Evolutionary conservation across 2,797 vertebrate species (phyloP).

Genomic region (Fringilla coelebs): DNA sequence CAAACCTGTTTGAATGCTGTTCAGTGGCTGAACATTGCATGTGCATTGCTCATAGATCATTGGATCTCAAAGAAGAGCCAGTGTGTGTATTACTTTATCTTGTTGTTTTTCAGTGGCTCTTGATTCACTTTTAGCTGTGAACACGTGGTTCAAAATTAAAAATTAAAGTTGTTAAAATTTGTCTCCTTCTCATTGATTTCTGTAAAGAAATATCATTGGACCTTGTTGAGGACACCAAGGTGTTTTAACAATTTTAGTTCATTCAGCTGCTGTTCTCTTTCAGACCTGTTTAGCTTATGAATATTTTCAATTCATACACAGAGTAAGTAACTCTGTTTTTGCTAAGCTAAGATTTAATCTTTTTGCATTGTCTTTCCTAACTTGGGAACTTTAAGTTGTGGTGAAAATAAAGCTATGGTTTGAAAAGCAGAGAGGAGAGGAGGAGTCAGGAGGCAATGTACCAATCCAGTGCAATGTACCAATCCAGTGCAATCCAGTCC

Average conservation of each 20-base stretch:
- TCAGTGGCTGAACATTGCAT: not conserved
- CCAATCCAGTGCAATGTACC: not conserved
- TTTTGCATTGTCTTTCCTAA: not conserved
- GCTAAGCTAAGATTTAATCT: not conserved
- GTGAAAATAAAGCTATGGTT: not conserved
- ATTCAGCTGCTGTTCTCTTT: not conserved
- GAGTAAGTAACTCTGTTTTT: not conserved
- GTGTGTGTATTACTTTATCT: not conserved
- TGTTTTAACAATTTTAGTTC: not conserved
- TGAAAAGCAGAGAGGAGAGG: not conserved
- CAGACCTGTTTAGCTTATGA: not conserved
- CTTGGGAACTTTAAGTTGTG: not conserved
- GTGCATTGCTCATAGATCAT: not conserved
- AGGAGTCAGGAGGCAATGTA: not conserved
- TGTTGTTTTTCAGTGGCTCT: not conserved
- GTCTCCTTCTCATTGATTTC: not conserved
- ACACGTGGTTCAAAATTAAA: not conserved
- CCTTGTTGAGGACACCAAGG: not conserved
- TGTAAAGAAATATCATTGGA: not conserved
- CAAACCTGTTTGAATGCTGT: not conserved
- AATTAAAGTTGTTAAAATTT: not conserved
- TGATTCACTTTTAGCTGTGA: not conserved
- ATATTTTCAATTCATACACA: not conserved
- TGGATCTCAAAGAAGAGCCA: not conserved
- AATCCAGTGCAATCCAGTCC: no score